These are phyloP conservation scores for Oophaga sylvatica DNA, from an alignment of 2,797 vertebrate species.

Conservation along the genomic window DNA sequence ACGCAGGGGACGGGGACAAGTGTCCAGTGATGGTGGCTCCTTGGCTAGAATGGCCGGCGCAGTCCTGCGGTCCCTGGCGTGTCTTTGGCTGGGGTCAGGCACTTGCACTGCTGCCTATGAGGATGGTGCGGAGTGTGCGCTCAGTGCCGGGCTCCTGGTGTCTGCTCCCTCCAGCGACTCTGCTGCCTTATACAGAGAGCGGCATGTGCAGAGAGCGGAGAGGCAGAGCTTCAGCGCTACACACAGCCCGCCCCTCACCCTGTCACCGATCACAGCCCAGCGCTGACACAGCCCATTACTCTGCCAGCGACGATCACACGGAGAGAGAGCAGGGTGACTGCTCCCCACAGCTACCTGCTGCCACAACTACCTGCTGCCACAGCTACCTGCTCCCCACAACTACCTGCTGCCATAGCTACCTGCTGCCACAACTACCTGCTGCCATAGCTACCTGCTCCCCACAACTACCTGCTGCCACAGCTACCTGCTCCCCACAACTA, in stretches of 20 bases:
- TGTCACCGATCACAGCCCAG: constrained; percentile 71
- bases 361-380: too few species aligned
- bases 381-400: too few species aligned
- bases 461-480: too few species aligned
- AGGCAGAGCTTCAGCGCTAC: constrained; percentile 78
- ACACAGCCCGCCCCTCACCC: constrained; percentile 82
- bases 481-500: background rate
- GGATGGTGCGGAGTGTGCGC: constrained; percentile 11
- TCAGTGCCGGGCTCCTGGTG: constrained; percentile 63
- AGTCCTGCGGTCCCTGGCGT: background rate
- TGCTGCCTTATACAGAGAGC: constrained; percentile 76
- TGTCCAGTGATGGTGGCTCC: constrained; percentile 1
- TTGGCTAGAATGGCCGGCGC: background rate
- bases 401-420: background rate
- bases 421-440: background rate
- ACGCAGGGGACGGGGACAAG: background rate
- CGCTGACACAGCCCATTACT: background rate
- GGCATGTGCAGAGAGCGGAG: constrained; percentile 77
- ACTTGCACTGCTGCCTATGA: background rate
- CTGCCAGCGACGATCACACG: background rate
- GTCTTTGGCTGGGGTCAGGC: constrained; percentile 25
- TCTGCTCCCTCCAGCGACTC: constrained; percentile 72
- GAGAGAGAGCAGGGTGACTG: background rate
- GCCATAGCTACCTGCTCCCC: too few species aligned
- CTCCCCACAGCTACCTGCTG: background rate